phyloP scores from a whole-genome alignment of 1,140 invertebrate species.

The Magallana gigas region DNA sequence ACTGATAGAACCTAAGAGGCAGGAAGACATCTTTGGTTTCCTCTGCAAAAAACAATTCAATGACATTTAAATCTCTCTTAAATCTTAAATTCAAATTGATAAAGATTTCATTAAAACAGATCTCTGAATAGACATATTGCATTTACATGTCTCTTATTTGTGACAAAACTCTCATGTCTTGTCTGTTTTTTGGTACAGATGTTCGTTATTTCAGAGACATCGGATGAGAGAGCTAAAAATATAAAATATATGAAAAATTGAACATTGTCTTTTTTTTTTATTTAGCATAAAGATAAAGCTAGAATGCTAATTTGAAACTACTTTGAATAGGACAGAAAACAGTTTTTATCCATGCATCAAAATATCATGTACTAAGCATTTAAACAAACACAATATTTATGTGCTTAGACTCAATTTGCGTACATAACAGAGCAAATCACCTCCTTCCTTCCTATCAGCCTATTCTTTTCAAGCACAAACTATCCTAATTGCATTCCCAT shows the following conservation, averaged over 20 bases:
- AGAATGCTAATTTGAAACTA: no score
- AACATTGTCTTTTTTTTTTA: no score
- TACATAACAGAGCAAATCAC: no score
- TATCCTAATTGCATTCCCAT: no score
- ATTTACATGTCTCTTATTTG: neutral
- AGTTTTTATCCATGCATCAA: no score
- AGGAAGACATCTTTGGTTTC: conserved; percentile 60
- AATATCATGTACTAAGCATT: no score
- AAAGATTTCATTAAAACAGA: conserved; percentile 47
- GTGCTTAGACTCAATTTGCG: no score
- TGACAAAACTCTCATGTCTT: neutral
- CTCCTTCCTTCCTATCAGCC: no score
- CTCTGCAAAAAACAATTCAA: conserved; percentile 55
- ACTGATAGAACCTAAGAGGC: conserved; percentile 68
- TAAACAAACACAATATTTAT: no score
- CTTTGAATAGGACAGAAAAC: no score
- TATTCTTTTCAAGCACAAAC: no score
- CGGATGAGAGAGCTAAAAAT: neutral
- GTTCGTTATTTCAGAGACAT: neutral
- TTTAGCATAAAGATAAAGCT: no score
- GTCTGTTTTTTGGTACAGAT: neutral
- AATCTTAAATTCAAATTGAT: neutral
- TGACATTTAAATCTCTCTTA: neutral
- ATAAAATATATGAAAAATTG: neutral
- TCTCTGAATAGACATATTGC: conserved; percentile 56